phyloP scores from a whole-genome alignment of 1,140 invertebrate genomes.

The Brachionus plicatilis region DNA sequence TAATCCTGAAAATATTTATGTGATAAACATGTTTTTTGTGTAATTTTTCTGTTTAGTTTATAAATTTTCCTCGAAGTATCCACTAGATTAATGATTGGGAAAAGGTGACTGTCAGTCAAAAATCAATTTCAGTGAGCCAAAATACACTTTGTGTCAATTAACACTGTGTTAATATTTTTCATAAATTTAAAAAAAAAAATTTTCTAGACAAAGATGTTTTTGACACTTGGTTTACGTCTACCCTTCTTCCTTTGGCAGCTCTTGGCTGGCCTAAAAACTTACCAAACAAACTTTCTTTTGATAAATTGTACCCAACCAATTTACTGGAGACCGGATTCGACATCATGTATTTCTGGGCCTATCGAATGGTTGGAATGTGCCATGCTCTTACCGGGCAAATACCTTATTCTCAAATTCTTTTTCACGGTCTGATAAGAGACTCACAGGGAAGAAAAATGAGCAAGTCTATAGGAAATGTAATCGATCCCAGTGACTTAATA shows the following conservation, averaged over 20 bases:
- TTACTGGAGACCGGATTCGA: constrained; percentile 55
- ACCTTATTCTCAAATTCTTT: constrained; percentile 44
- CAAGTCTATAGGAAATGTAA: constrained; percentile 56
- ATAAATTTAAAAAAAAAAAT: no score
- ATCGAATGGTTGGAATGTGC: constrained; percentile 55
- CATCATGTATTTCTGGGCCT: constrained; percentile 57
- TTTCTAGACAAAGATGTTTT: constrained; percentile 53
- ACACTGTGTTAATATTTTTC: no score
- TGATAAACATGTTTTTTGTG: no score
- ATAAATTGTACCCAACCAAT: constrained; percentile 78
- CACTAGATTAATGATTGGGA: no score
- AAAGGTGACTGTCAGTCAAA: no score
- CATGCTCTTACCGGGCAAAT: constrained; percentile 40
- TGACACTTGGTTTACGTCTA: constrained; percentile 57
- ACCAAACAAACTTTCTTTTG: constrained; percentile 53
- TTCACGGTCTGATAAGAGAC: constrained; percentile 54
- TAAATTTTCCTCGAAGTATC: no score
- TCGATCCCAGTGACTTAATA: constrained; percentile 78
- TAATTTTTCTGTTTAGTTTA: no score
- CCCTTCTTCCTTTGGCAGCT: constrained; percentile 52
- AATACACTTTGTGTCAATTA: no score
- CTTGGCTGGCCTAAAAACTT: constrained; percentile 43
- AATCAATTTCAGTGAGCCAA: no score
- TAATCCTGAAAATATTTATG: no score
- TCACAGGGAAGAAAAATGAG: constrained; percentile 55